Evolutionary conservation across 2,113 vertebrate genomes (phyloP), one percentile per base, ranked within the genome.

Genomic region (Podiceps cristatus): DNA sequence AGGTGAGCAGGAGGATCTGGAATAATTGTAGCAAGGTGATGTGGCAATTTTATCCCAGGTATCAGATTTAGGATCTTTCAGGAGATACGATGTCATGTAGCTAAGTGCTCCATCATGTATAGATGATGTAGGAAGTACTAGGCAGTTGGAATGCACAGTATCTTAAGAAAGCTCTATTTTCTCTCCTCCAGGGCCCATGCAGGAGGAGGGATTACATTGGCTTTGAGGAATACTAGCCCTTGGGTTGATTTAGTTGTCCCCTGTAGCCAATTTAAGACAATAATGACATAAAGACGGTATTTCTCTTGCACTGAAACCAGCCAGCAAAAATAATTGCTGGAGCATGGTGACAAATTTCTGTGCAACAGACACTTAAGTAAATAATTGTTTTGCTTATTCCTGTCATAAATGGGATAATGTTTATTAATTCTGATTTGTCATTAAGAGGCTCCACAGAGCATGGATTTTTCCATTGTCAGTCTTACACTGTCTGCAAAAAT

Each of bases 401-500:
- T 40, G 5, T 88, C 77, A 74, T 56, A 88, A 86, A 80, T 52
- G 44, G 63, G 47, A 62, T 69, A 83, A 58, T 52, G 63, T 84
- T 93, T 93, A 63, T 71, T 93, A 86, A 81, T 91, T 83, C 45
- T 80, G 37, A 66, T 69, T 88, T 11, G 4, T 62, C 45, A 90
- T 79, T 73, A 82, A 47, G 18, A 66, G 66, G 25, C 44, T 94
- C 42, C 35, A 58, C 66, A 45, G 69, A 79, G 24, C 81, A 83
- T 80, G 82, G 50, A 67, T 90, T 92, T 93, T 95, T 75, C 87
- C 72, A 56, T 33, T 94, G 84, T 74, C 73, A 87, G 56, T 62
- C n/a, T 49, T 31, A 88, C 0, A 0, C 25, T 76, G 28, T 31
- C 75, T 88, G 63, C 53, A 94, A 73, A 91, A 80, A 55, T 35